Evolutionary conservation across 2,888 invertebrate species (phyloP).

Genomic region (Crossocerus cetratus): DNA sequence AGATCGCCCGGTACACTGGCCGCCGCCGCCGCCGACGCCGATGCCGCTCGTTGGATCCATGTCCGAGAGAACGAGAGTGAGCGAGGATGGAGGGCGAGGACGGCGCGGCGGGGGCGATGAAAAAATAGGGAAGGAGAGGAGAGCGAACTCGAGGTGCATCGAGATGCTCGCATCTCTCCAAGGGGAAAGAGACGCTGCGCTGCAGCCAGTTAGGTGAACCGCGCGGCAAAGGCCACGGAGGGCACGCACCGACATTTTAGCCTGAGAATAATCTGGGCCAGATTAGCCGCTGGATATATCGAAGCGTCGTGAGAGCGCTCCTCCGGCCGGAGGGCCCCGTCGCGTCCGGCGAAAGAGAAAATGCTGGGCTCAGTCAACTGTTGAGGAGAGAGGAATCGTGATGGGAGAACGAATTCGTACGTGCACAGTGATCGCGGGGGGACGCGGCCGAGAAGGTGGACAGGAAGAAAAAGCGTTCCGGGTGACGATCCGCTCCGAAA

Average conservation of each 20-base stretch:
- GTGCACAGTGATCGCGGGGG: constrained; percentile 43
- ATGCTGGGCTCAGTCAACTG: constrained; percentile 8
- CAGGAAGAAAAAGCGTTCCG: constrained; percentile 43
- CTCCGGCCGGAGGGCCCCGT: too few relatives aligned
- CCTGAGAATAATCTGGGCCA: too few relatives aligned
- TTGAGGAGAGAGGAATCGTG: constrained; percentile 22
- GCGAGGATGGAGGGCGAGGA: too few relatives aligned
- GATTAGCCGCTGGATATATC: too few relatives aligned
- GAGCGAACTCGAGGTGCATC: too few relatives aligned
- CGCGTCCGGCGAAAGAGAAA: constrained; percentile 1
- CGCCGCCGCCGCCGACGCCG: too few relatives aligned
- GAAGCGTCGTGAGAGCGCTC: not conserved
- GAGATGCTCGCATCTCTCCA: constrained; percentile 41
- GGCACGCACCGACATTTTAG: too few relatives aligned
- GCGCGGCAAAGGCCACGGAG: constrained; percentile 69
- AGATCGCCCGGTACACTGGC: constrained; percentile 60
- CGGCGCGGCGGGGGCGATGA: too few relatives aligned
- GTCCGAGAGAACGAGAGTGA: too few relatives aligned
- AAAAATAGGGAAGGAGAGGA: too few relatives aligned
- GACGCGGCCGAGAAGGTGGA: too few relatives aligned
- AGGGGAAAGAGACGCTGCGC: constrained; percentile 40
- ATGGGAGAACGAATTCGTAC: constrained; percentile 60
- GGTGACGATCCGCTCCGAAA: constrained; percentile 29
- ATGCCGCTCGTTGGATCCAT: constrained; percentile 10
- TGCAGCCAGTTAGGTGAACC: constrained; percentile 67